phyloP scores from a whole-genome alignment of 2,797 vertebrate species.

The Channa striata region DNA sequence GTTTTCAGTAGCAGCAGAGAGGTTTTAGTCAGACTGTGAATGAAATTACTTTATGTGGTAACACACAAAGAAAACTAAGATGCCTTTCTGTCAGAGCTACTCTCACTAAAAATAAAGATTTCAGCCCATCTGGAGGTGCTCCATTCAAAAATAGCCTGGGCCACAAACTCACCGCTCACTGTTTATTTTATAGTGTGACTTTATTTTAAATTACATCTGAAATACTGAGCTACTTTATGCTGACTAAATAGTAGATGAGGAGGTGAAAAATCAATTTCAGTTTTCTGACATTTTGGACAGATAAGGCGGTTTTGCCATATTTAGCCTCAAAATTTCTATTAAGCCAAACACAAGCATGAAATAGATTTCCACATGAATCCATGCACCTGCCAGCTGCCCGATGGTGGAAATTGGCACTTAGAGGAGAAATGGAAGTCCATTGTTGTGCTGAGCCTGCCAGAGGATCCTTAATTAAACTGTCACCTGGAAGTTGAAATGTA shows the following conservation, averaged over 20 bases:
- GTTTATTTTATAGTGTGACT: constrained; percentile 38
- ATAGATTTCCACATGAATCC: constrained; percentile 86
- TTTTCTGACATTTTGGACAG: constrained; percentile 69
- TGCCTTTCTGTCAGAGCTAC: constrained; percentile 30
- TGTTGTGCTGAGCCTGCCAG: constrained; percentile 83
- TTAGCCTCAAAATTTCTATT: constrained; percentile 83
- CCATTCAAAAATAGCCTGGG: constrained; percentile 14
- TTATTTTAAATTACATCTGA: constrained; percentile 49
- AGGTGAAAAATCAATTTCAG: constrained; percentile 68
- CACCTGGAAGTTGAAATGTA: constrained; percentile 86
- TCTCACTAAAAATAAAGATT: constrained; percentile 29
- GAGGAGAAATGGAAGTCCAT: constrained; percentile 85
- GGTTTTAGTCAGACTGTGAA: constrained; percentile 38
- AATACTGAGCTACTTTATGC: constrained; percentile 31
- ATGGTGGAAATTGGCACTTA: constrained; percentile 86
- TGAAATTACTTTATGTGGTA: constrained; percentile 28
- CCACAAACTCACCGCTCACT: constrained; percentile 10
- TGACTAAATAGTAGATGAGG: constrained; percentile 55
- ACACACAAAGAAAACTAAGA: constrained; percentile 23
- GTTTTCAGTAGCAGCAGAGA: constrained; percentile 11
- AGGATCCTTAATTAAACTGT: constrained; percentile 88
- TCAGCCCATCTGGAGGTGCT: background rate
- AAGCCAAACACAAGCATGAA: constrained; percentile 83
- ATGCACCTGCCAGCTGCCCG: constrained; percentile 80
- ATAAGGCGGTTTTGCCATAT: constrained; percentile 71